Conservation (phyloP, 2,113 vertebrate genomes). For the Sinosuthora webbiana region DNA sequence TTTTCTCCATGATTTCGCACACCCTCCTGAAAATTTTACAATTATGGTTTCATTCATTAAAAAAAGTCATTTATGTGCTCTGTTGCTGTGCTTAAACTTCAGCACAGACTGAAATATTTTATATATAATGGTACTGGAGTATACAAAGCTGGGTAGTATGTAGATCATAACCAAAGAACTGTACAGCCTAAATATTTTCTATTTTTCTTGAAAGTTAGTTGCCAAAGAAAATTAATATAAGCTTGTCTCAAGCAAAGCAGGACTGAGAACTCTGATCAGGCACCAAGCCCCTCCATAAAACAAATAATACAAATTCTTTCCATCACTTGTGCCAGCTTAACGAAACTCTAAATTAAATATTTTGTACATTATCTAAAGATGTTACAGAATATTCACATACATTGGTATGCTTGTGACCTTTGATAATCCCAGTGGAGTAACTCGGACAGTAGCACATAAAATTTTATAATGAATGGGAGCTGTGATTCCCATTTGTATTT, state of each 20-base stretch:
- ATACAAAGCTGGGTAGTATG: neutral
- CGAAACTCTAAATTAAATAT: neutral
- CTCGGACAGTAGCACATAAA: neutral
- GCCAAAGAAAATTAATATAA: neutral
- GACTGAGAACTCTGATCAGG: neutral
- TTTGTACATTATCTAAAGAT: neutral
- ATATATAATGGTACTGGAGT: neutral
- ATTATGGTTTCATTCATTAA: neutral
- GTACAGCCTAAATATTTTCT: neutral
- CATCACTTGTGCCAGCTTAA: neutral
- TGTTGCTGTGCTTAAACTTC: neutral
- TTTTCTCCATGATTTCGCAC: neutral
- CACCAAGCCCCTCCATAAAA: neutral
- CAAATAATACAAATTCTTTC: neutral
- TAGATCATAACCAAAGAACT: neutral
- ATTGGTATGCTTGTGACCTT: rapidly evolving
- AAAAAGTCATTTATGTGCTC: neutral
- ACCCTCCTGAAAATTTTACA: neutral
- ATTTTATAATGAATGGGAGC: neutral
- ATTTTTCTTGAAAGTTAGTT: neutral
- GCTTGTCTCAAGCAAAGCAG: neutral
- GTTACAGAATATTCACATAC: neutral
- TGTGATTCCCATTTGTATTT: neutral
- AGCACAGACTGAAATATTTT: neutral
- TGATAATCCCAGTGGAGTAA: neutral